Base-by-base conservation (phyloP, 2,888 invertebrate genomes). In the Agonopterix subpropinquella region DNA sequence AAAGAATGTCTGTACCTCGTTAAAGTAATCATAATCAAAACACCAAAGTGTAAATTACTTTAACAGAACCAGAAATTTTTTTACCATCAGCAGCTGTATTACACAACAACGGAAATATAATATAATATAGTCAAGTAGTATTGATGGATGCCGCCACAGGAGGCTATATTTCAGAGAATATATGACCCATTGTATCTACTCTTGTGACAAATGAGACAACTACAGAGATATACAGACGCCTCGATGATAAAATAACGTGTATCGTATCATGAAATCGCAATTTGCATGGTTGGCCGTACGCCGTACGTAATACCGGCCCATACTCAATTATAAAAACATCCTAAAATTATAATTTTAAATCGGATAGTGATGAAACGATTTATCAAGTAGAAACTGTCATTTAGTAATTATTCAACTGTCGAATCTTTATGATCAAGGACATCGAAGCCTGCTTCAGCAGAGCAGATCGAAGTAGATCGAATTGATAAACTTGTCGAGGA, bases 131-230 rank as follows among this genome's bases (percentile, higher is more conserved):
- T 28, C 9, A 36, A 35, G 13, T 36, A n/a, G 35, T 35, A 53
- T 52, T 58, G 68, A 69, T 64, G 49, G 58, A 62, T 64, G 59
- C 61, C 62, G 62, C 62, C 69, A 57, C 74, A 75, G 68, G 56
- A 55, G 61, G 58, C 62, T 59, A 73, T 78, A 80, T 74, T 71
- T 77, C 70, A 74, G 64, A 57, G 58, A 69, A 64, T 59, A 56
- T 73, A 80, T 73, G 60, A 60, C 65, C 74, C 59, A 82, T 84
- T 83, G 82, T 83, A 65, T 63, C 62, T 58, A 62, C 53, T 60
- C 59, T 63, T 66, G 57, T 78, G 76, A 77, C 77, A 77, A 79
- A 80, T 73, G 65, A 62, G 50, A 61, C 59, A 53, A 57, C 64
- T 64, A 62, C 54, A 57, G 5, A 8, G 15, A 28, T 28, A 28